These are phyloP conservation scores for Tylochromis polylepis DNA, from an alignment of 2,113 vertebrate species.

Conservation along the genomic window DNA sequence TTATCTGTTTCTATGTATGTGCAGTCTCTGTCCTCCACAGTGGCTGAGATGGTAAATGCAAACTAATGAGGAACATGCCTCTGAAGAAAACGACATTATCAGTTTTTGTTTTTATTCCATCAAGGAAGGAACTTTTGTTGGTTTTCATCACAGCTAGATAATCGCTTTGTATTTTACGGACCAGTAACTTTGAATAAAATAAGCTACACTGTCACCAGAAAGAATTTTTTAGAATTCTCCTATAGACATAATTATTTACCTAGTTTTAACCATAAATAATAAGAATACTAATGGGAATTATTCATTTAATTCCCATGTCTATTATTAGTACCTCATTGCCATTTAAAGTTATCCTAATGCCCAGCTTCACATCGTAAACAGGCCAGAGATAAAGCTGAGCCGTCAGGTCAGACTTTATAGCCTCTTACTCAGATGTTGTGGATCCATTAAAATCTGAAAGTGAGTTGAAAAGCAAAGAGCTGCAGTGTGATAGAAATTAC, in stretches of 20 bases:
- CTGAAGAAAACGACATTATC: not conserved
- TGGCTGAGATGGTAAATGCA: not conserved
- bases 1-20: not conserved
- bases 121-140: not conserved
- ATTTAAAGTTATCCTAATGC: not conserved
- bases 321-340: not conserved
- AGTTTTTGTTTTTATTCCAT: not conserved
- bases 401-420: not conserved
- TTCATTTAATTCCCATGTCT: not conserved
- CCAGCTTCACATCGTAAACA: not conserved
- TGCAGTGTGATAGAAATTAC: not conserved
- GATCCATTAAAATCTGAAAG: not conserved
- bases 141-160: not conserved
- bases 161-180: not conserved
- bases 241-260: not conserved
- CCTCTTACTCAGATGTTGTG: not conserved
- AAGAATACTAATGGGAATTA: not conserved
- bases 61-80: not conserved
- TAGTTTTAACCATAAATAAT: not conserved
- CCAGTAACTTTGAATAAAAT: not conserved
- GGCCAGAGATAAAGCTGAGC: not conserved
- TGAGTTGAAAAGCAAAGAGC: not conserved
- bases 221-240: not conserved
- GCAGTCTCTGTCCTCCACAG: not conserved
- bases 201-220: not conserved